Base-by-base conservation (phyloP, 2,888 invertebrate genomes). In the Aelia acuminata region DNA sequence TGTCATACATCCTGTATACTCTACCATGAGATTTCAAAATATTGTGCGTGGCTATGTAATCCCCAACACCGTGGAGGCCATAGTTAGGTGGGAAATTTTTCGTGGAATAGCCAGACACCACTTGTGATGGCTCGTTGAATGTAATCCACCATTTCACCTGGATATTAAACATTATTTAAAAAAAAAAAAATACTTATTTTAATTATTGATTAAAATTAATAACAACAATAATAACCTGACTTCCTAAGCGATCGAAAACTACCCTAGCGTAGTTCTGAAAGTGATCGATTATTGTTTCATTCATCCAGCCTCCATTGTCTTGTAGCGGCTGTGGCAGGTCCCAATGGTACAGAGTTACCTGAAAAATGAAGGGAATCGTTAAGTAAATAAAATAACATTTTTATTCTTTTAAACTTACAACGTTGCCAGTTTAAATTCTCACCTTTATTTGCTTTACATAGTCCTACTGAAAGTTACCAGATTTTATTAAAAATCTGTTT, bases 281-380 rank as follows among this genome's bases (percentile, higher is more conserved):
- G 90, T 94, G 93, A 49, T 95, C 94, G n/a, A 95, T 93, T 3
- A 96, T 94, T 90, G 94, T 93, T 0, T 94, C 93, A 91, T 95
- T 96, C 0, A 94, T 93, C 95, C 95, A 96, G 3, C 95, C 95
- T 0, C 95, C 95, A 11, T 94, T 91, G 84, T 94, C 93, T 92
- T 91, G 91, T 8, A 92, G 90, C 5, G 90, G 90, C 91, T 94
- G 94, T 0, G 95, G 95, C 88, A 95, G 92, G 91, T 95, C 95
- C 94, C 94, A 95, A 91, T 95, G 95, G 92, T 95, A 95, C 49
- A 91, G 88, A 1, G 91, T 91, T 11, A 91, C 91, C 91, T 91
- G 43, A 15, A 80, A 22, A n/a, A 35, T 70, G 1, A 57, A 50
- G 22, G 3, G 15, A 70, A 39, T 87, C 10, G 5, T n/a, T 43